Evolutionary conservation across 2,797 vertebrate species (phyloP), one percentile per base, ranked within the genome.

Genomic region (Thalassophryne amazonica): DNA sequence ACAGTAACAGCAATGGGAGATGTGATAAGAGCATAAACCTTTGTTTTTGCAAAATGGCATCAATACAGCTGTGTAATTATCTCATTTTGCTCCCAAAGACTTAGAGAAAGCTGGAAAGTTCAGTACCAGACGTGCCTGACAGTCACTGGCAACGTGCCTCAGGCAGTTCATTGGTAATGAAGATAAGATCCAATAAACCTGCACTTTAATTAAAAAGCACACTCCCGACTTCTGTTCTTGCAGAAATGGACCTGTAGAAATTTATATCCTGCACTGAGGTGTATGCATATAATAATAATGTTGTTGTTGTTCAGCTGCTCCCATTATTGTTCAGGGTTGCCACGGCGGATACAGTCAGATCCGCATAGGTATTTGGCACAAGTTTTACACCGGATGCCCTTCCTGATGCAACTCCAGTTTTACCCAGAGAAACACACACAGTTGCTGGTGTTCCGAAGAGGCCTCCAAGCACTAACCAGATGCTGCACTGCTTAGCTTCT

Each of bases 201-300:
- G 42, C 38, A 29, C 47, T 52, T 65, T 46, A 60, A 73, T 74
- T 63, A 68, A 73, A 67, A 29, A 52, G 36, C 35, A n/a, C 12
- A 51, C 50, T 63, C 2, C 48, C 51, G 60, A 48, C 37, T 18
- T 27, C 9, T 15, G 2, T 18, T 28, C 7, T 13, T 9, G 21
- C 11, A 7, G 28, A 52, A 36, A 25, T 16, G 3, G 14, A 49
- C 2, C 35, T 6, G 1, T 25, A 13, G 6, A 12, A 40, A 35
- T n/a, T n/a, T n/a, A n/a, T n/a, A n/a, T n/a, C n/a, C n/a, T n/a
- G n/a, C n/a, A n/a, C n/a, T n/a, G n/a, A n/a, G n/a, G n/a, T n/a
- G n/a, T n/a, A n/a, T n/a, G n/a, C n/a, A n/a, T n/a, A n/a, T n/a
- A n/a, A n/a, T n/a, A n/a, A n/a, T n/a, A n/a, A n/a, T n/a, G n/a